A percentile compares a stretch with the other conserved stretches of the same genome.
Evolutionary conservation across 2,113 vertebrate species (phyloP).

Genomic region (Plestiodon gilberti): DNA sequence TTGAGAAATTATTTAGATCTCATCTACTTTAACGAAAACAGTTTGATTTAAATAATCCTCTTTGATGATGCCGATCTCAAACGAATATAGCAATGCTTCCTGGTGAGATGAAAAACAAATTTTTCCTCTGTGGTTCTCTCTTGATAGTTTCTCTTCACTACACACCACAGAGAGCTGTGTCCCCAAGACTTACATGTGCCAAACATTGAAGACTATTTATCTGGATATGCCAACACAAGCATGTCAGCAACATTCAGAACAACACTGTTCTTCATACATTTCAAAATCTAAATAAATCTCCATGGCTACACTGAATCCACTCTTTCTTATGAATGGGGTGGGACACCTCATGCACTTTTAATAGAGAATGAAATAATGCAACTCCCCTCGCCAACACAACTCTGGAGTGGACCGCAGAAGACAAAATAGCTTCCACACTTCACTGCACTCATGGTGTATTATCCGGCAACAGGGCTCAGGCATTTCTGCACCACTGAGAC

Average conservation of each 20-base stretch:
- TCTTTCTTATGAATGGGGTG: background rate
- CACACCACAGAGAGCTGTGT: background rate
- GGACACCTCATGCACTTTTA: background rate
- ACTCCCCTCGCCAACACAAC: background rate
- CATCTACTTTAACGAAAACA: conserved; percentile 3
- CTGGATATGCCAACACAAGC: background rate
- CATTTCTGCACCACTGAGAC: too few relatives aligned
- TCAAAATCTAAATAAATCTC: background rate
- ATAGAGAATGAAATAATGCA: background rate
- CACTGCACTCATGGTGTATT: background rate
- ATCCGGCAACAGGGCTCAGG: background rate
- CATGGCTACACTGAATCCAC: background rate
- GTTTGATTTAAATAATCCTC: conserved; percentile 24
- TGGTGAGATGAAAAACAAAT: background rate
- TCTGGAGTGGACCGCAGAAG: background rate
- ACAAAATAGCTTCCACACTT: too few relatives aligned
- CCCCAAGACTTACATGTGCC: background rate
- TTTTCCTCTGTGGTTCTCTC: background rate
- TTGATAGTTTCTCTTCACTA: background rate
- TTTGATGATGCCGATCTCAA: conserved; percentile 15
- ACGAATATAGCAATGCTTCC: background rate
- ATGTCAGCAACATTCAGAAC: background rate
- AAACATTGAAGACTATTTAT: background rate
- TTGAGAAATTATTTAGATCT: conserved; percentile 4
- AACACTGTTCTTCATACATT: background rate